Evolutionary conservation across 2,888 invertebrate genomes (phyloP).

Genomic region (Macroteleia sp.): DNA sequence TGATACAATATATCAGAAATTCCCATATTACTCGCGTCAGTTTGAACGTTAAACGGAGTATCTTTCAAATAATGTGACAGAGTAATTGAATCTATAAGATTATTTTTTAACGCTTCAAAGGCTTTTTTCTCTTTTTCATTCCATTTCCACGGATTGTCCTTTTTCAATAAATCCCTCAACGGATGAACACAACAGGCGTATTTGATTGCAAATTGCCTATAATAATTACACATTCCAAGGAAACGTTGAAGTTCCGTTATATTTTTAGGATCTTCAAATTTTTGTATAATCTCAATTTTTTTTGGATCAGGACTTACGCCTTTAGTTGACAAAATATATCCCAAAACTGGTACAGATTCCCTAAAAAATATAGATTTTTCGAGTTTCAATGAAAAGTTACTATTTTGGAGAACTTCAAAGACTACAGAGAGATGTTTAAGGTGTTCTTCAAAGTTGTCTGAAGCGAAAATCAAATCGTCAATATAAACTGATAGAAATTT

Average conservation of each 20-base stretch:
- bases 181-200: conserved; percentile 18
- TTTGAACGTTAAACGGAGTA: conserved; percentile 1
- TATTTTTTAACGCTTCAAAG: conserved; percentile 8
- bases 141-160: conserved; percentile 10
- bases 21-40: conserved; percentile 9
- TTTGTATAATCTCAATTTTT: conserved; percentile 63
- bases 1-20: conserved; percentile 25
- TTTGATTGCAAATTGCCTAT: conserved; percentile 20
- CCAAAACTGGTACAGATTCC: conserved; percentile 1
- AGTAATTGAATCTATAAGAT: neutral
- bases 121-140: neutral
- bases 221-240: conserved; percentile 65
- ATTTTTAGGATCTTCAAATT: conserved; percentile 69
- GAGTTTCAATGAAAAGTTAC: conserved; percentile 66
- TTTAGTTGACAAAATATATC: conserved; percentile 18
- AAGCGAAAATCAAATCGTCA: conserved; percentile 68
- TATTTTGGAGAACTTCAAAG: conserved; percentile 52
- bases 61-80: conserved; percentile 2
- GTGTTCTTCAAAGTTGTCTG: conserved; percentile 59
- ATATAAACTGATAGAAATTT: conserved; percentile 69
- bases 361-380: conserved; percentile 66
- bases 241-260: conserved; percentile 68
- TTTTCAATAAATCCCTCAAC: conserved; percentile 16
- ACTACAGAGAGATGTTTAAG: conserved; percentile 60
- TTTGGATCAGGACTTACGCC: conserved; percentile 43